Conservation (phyloP, 2,888 invertebrate genomes). For the Formica aserva region DNA sequence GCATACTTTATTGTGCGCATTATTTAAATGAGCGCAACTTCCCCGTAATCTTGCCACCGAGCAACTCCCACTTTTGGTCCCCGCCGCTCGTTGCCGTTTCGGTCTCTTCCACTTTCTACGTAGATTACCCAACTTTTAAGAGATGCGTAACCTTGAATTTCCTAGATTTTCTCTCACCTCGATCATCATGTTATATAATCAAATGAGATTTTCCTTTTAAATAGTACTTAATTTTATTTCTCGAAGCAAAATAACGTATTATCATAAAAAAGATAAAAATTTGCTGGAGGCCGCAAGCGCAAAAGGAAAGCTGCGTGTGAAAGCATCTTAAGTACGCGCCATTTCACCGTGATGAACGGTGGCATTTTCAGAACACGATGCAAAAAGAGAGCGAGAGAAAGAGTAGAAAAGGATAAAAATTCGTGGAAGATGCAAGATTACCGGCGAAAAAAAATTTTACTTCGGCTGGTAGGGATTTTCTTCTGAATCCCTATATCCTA, state of each 20-base stretch:
- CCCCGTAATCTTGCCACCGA: slow-evolving; percentile 69
- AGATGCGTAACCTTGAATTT: slow-evolving; percentile 48
- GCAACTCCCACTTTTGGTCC: slow-evolving; percentile 50
- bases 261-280: slow-evolving; percentile 7
- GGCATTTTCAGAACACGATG: slow-evolving; percentile 65
- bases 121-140: slow-evolving; percentile 18
- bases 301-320: slow-evolving; percentile 44
- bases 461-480: slow-evolving; percentile 74
- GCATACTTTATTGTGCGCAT: slow-evolving; percentile 83
- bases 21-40: slow-evolving; percentile 84
- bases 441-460: slow-evolving; percentile 76
- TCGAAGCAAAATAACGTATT: not conserved
- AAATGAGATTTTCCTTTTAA: slow-evolving; percentile 2
- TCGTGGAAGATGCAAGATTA: slow-evolving; percentile 77
- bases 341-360: slow-evolving; percentile 77
- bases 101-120: slow-evolving; percentile 29
- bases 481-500: slow-evolving; percentile 74
- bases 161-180: slow-evolving; percentile 7
- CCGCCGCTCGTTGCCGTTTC: slow-evolving; percentile 38
- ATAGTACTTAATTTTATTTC: not conserved
- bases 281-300: slow-evolving; percentile 26
- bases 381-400: slow-evolving; percentile 39
- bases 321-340: slow-evolving; percentile 74
- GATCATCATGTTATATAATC: slow-evolving; percentile 21
- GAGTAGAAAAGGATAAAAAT: slow-evolving; percentile 30